Evolutionary conservation across 1,140 invertebrate genomes (phyloP).

Genomic region (Chrysopa pallens): DNA sequence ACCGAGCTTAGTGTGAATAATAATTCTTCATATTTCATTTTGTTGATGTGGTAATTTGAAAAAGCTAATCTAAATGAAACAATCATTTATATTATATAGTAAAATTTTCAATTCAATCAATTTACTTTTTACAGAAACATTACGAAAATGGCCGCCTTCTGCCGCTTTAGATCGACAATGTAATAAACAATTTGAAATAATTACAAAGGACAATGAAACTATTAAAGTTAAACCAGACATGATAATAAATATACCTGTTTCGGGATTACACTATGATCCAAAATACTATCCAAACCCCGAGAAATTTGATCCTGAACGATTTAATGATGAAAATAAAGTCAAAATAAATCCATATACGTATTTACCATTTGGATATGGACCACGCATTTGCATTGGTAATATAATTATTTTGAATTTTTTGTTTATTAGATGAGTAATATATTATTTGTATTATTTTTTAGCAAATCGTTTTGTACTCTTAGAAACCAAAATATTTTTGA

Average conservation of each 20-base stretch:
- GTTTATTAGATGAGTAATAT: too few species aligned
- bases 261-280: conserved; percentile 28
- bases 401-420: too few species aligned
- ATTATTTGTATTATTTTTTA: background rate
- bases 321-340: conserved; percentile 21
- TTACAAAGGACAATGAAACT: conserved; percentile 4
- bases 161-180: conserved; percentile 27
- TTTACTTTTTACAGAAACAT: conserved; percentile 25
- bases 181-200: conserved; percentile 26
- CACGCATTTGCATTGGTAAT: conserved; percentile 33
- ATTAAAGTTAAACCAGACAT: conserved; percentile 16
- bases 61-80: too few species aligned
- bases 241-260: conserved; percentile 15
- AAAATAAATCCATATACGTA: conserved; percentile 24
- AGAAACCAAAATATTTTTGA: background rate
- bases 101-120: too few species aligned
- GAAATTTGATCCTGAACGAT: conserved; percentile 36
- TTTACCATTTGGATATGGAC: conserved; percentile 36
- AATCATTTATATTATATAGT: too few species aligned
- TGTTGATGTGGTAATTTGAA: too few species aligned
- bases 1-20: too few species aligned
- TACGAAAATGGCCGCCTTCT: conserved; percentile 33
- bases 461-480: background rate
- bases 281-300: conserved; percentile 21
- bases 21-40: too few species aligned